Evolutionary conservation across 2,113 vertebrate genomes (phyloP).

Genomic region (Platycercus adscitus): DNA sequence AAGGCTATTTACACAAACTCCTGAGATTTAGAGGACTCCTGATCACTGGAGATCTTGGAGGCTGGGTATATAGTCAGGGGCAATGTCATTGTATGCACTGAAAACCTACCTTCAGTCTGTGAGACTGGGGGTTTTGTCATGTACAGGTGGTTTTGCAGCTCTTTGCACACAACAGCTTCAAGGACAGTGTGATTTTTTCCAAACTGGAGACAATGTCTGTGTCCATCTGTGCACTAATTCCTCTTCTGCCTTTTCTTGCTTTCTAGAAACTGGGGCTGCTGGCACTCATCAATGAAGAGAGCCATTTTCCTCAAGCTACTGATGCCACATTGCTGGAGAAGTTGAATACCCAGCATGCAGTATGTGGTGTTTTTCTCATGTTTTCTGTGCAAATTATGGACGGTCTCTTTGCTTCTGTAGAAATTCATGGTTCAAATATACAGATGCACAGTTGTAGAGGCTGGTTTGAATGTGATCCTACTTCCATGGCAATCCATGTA

Average conservation of each 20-base stretch:
- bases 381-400: background rate
- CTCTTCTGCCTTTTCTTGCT: background rate
- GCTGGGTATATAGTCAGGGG: background rate
- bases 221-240: background rate
- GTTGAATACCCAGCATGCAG: conserved; percentile 90
- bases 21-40: background rate
- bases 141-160: background rate
- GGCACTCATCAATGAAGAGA: conserved; percentile 97
- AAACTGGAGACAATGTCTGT: background rate
- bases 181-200: background rate
- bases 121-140: background rate
- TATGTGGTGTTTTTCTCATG: conserved; percentile 64
- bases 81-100: background rate
- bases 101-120: background rate
- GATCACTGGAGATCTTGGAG: background rate
- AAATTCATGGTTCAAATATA: background rate
- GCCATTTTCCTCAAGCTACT: conserved; percentile 96
- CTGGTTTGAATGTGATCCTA: background rate
- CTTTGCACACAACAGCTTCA: background rate
- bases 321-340: conserved; percentile 93
- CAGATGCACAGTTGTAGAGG: background rate
- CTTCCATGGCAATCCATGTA: background rate
- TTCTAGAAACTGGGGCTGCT: conserved; percentile 94
- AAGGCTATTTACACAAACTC: background rate
- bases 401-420: background rate